Percentiles rank a stretch among this genome's conserved stretches.
Conservation (phyloP, 2,113 vertebrate species). For the Osmerus eperlanus region DNA sequence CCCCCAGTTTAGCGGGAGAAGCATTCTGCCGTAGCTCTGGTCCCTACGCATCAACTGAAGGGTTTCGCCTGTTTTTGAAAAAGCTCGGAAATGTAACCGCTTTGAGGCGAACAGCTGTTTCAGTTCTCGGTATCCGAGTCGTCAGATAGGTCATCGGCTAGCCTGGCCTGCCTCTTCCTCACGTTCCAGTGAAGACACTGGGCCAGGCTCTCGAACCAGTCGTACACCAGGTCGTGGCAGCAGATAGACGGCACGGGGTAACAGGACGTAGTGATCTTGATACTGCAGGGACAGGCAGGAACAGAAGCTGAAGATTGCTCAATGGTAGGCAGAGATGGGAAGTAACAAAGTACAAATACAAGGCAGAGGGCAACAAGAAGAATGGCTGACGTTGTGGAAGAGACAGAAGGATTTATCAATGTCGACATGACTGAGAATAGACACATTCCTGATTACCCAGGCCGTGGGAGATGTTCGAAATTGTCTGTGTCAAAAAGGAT, state of each 20-base stretch:
- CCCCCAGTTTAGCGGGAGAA: not conserved
- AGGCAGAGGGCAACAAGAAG: too few species aligned
- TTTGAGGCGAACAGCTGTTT: slow-evolving; percentile 38
- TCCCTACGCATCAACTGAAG: not conserved
- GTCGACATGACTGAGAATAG: too few species aligned
- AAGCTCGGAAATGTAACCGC: not conserved
- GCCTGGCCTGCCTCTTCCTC: slow-evolving; percentile 74
- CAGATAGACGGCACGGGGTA: slow-evolving; percentile 79
- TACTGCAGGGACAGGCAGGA: slow-evolving; percentile 52
- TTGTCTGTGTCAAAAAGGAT: too few species aligned
- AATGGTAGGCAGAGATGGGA: not conserved
- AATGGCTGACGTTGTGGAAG: too few species aligned
- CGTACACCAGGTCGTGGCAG: slow-evolving; percentile 79
- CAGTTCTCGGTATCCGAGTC: slow-evolving; percentile 73
- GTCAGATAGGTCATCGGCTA: slow-evolving; percentile 65
- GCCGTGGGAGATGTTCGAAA: too few species aligned
- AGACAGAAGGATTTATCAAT: too few species aligned
- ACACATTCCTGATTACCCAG: too few species aligned
- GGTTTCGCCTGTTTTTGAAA: not conserved
- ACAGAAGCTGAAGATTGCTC: too few species aligned
- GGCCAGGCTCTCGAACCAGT: slow-evolving; percentile 81
- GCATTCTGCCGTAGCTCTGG: not conserved
- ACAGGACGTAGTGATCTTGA: slow-evolving; percentile 79
- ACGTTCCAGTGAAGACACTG: slow-evolving; percentile 83
- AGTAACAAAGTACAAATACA: too few species aligned